Conservation (phyloP, 2,888 invertebrate species). For the Tachystola acroxantha region DNA sequence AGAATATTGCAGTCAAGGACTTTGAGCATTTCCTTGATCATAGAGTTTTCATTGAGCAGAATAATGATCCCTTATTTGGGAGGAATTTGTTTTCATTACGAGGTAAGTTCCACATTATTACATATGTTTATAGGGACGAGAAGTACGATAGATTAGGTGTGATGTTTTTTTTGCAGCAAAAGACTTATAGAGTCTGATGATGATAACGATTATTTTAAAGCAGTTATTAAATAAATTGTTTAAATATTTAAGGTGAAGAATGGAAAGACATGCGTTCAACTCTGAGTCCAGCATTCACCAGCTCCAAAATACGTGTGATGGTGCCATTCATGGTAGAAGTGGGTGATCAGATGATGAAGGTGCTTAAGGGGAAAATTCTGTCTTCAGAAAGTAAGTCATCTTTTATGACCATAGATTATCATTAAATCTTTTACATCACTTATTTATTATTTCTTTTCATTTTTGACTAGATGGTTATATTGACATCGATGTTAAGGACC, state of each 20-base stretch:
- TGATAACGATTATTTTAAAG: no score
- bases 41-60: slow-evolving; percentile 42
- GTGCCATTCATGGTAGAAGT: slow-evolving; percentile 61
- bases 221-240: no score
- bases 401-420: background rate
- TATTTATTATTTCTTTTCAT: background rate
- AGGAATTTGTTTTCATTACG: slow-evolving; percentile 59
- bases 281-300: slow-evolving; percentile 50
- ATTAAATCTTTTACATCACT: background rate
- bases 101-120: background rate
- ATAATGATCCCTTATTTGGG: slow-evolving; percentile 65
- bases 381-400: background rate
- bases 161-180: no score
- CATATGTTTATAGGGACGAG: no score
- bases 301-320: slow-evolving; percentile 68
- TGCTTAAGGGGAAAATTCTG: slow-evolving; percentile 29
- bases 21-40: slow-evolving; percentile 75
- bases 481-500: slow-evolving; percentile 58
- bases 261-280: slow-evolving; percentile 66
- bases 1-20: slow-evolving; percentile 70
- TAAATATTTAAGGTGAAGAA: slow-evolving; percentile 38
- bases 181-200: no score
- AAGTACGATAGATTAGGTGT: no score
- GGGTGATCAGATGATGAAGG: slow-evolving; percentile 43
- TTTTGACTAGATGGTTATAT: slow-evolving; percentile 23